Conservation (phyloP, 2,888 invertebrate genomes). For the Phoenoteleia sp. region DNA sequence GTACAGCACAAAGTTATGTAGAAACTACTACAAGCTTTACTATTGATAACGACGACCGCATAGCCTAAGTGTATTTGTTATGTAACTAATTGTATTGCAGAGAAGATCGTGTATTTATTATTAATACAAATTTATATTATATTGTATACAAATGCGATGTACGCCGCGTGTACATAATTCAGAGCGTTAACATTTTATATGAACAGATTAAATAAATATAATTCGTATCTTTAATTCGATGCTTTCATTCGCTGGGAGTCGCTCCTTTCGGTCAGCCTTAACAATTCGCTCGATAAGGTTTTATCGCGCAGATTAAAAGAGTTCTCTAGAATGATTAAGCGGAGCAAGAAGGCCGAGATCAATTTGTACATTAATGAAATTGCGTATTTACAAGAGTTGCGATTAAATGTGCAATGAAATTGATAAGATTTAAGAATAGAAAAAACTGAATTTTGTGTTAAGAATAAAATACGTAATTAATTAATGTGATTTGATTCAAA, state of each 20-base stretch:
- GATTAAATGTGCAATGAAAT: constrained; percentile 46
- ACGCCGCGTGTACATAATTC: not conserved
- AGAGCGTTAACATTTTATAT: constrained; percentile 33
- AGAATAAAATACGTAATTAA: too few relatives aligned
- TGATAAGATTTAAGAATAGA: too few relatives aligned
- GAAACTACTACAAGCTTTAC: constrained; percentile 66
- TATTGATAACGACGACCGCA: constrained; percentile 23
- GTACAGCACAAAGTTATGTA: constrained; percentile 41
- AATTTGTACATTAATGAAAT: not conserved
- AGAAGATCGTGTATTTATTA: constrained; percentile 27
- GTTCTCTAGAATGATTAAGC: too few relatives aligned
- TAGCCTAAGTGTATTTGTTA: not conserved
- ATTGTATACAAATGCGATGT: not conserved
- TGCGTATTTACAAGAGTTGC: constrained; percentile 34
- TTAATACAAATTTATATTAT: not conserved
- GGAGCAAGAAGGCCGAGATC: not conserved
- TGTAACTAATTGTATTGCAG: too few relatives aligned
- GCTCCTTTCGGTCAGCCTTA: too few relatives aligned
- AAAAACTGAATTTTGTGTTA: too few relatives aligned
- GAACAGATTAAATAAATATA: constrained; percentile 12
- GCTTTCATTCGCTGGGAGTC: not conserved
- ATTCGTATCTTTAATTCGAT: not conserved
- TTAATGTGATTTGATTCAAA: too few relatives aligned
- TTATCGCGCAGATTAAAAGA: too few relatives aligned
- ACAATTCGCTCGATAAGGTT: not conserved